These are phyloP conservation scores for Trypoxylus dichotomus DNA, from an alignment of 1,140 invertebrate genomes.

Conservation along the genomic window DNA sequence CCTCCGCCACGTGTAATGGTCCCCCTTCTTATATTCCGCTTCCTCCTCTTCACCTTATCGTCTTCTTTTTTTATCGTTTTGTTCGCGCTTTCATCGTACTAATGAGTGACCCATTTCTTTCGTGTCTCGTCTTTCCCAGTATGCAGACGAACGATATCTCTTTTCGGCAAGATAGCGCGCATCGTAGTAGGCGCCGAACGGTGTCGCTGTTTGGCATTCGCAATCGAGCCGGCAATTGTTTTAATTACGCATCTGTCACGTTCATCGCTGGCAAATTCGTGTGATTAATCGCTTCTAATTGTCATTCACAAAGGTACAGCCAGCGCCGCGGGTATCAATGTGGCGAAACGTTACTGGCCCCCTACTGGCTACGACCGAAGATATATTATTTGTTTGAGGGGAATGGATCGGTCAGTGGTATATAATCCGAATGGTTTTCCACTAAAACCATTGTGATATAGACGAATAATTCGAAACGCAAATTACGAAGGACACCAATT, in stretches of 20 bases:
- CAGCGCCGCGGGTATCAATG: neutral
- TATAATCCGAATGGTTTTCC: neutral
- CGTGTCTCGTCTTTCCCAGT: neutral
- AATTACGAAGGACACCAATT: neutral
- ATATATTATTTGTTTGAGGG: constrained; percentile 1
- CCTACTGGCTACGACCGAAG: neutral
- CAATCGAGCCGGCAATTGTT: neutral
- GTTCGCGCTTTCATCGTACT: neutral
- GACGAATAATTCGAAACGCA: neutral
- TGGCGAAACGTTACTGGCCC: neutral
- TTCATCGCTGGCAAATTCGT: neutral
- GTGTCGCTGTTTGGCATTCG: neutral
- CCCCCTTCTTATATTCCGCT: neutral
- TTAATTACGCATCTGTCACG: constrained; percentile 18
- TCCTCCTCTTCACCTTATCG: neutral
- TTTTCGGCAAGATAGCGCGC: neutral
- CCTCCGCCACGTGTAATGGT: neutral
- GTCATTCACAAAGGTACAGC: constrained; percentile 2
- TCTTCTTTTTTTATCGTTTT: neutral
- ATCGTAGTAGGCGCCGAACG: neutral
- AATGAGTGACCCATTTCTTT: neutral
- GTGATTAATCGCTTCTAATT: constrained; percentile 20
- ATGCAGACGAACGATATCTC: neutral
- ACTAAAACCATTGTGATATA: neutral
- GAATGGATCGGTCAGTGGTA: neutral